Base-by-base conservation (phyloP, 2,113 vertebrate genomes). In the Chlamydotis undulata region DNA sequence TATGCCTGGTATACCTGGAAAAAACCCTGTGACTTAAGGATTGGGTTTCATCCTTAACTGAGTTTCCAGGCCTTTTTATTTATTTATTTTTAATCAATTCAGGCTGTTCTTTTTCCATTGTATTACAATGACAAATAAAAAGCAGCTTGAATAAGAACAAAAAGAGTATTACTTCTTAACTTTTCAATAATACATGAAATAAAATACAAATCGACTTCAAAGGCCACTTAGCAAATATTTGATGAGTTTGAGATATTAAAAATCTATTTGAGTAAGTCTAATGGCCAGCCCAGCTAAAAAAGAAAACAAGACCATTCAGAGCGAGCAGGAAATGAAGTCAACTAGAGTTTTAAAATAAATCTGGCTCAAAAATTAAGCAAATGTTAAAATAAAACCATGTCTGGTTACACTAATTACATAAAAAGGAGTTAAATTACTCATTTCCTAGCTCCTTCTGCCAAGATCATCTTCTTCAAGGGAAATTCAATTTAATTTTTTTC, bases 331-430 rank as follows among this genome's bases (percentile, higher is more conserved):
- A 97, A 98, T 97, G 94, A 97, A 97, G 85, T 95, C 96, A 96
- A 97, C 95, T 75, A 82, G 95, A 96, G 97, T 93, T 90, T 96
- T 96, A 94, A 96, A 96, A 97, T 97, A 96, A 96, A 97, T 87
- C 80, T 81, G 85, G 97, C 96, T 96, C 50, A 96, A 98, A 97
- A 97, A 97, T 96, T 96, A 96, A 97, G 87, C 95, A 98, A 97
- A 97, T 87, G 91, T 94, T 97, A 97, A 97, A 97, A 97, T 96
- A 92, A 97, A 96, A 79, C 96, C 89, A 97, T 97, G 96, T 69
- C 95, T 97, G 74, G 87, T 88, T 97, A 96, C 59, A 93, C 88
- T 97, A 97, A 97, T 96, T 95, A 94, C 74, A 96, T 97, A 94
- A 95, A 94, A 97, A 95, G 82, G 68, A 97, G 89, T 88, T 96